Evolutionary conservation across 2,797 vertebrate genomes (phyloP).

Genomic region (Oreochromis grahami): DNA sequence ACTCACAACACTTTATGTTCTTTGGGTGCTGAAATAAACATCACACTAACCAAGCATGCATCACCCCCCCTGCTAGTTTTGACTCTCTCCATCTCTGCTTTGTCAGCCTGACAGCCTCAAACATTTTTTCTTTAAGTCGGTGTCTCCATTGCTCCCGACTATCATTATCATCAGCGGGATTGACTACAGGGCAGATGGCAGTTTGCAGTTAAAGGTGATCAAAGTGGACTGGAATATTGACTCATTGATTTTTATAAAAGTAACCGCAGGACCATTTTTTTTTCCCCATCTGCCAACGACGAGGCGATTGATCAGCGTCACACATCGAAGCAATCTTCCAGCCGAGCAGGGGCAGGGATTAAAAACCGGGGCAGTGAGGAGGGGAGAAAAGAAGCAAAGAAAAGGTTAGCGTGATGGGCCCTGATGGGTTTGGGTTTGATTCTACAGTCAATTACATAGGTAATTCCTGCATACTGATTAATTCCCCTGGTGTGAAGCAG

Average conservation of each 20-base stretch:
- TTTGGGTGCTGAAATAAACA: slow-evolving; percentile 31
- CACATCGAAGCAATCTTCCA: slow-evolving; percentile 2
- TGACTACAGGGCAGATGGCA: slow-evolving; percentile 18
- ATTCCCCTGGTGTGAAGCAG: slow-evolving; percentile 37
- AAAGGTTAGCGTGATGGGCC: slow-evolving; percentile 30
- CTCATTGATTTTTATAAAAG: slow-evolving; percentile 59
- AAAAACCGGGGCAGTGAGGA: background rate
- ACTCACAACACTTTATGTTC: background rate
- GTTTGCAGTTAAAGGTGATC: slow-evolving; percentile 43
- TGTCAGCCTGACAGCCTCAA: background rate
- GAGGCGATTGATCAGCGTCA: slow-evolving; percentile 34
- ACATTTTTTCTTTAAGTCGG: slow-evolving; percentile 14
- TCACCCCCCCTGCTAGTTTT: background rate
- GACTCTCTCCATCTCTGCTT: background rate
- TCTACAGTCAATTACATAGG: slow-evolving; percentile 43
- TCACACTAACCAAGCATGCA: background rate
- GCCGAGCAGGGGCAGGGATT: background rate
- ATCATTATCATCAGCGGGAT: slow-evolving; percentile 16
- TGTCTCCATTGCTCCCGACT: background rate
- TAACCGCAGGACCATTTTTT: slow-evolving; percentile 2
- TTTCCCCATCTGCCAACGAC: slow-evolving; percentile 7
- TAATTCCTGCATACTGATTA: slow-evolving; percentile 32
- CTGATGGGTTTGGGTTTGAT: slow-evolving; percentile 27
- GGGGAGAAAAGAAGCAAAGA: background rate
- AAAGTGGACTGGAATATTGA: slow-evolving; percentile 37